Base-by-base conservation (phyloP, 37 sponge, comb jelly and placozoan species). In the Crambe crambe region DNA sequence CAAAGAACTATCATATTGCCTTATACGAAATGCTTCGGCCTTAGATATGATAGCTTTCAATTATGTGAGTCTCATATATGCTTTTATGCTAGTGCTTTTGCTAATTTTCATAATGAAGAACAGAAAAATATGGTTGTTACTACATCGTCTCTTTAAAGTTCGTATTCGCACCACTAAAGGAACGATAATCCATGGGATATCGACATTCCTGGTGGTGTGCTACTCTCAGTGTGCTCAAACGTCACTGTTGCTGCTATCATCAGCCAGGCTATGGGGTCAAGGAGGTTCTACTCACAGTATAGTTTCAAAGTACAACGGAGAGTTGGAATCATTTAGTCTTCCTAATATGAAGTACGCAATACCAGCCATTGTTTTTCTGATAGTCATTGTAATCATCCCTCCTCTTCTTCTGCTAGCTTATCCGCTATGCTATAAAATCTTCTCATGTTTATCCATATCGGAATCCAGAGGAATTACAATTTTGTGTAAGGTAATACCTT, bases 1-100 rank as follows among this genome's bases (percentile, higher is more conserved):
- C 21, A 61, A 76, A 4, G 5, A 22, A 1, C 61, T 84, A 1
- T 84, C 85, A 3, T 84, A 76, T 57, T 84, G 85, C 71, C 43
- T 84, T 2, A 76, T 57, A 70, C 2, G 69, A 4, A 77, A 77
- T 26, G 77, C 77, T 31, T 56, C 70, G 30, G 71, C 76, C 12
- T 56, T 84, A 5, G 85, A 84, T 35, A 65, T 76, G 1, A 10
- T 84, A 8, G 77, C 85, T 17, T 84, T 76, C 34, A 64, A 56
- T 20, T 84, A 76, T 38, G 77, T 76, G 26, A 84, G 77, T 54
- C 36, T 72, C 2, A 41, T 68, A 1, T 84, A 84, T 68, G 77
- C 71, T 8, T 29, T 84, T 15, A 29, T 75, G 3, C 75, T 83
- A 18, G 60, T 84, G 6, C 27, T 62, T 26, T 18, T 62, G 63